Base-by-base conservation (phyloP, 92 coral and sea anemone species). In the Bergia sp. region DNA sequence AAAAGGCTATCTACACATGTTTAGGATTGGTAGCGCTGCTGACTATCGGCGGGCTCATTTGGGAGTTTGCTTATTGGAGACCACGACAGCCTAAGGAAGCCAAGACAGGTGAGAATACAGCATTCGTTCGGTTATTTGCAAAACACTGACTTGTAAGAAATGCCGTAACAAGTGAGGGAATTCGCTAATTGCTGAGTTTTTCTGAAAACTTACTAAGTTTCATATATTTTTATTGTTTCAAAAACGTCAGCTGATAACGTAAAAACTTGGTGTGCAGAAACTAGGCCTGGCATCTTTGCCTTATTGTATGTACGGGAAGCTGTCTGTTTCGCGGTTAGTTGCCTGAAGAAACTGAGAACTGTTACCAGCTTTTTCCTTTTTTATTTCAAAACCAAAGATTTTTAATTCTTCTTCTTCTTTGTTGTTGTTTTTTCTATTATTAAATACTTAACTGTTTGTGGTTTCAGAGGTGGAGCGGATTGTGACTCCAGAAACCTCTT, bases 51-150 rank as follows among this genome's bases (percentile, higher is more conserved):
- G 99, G 99, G 74, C 96, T 97, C 85, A 94, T 96, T 77, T 97
- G 98, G 98, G 99, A 97, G 82, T 97, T 95, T 80, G 97, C 96
- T 4, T 97, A 95, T 96, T 97, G 98, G 98, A 95, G 98, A 87
- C 99, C 99, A 76, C 92, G 97, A 86, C 98, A 97, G 85, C 98
- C 98, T 3, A 97, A 95, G 45, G 95, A 92, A 41, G 96, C 98
- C 29, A 94, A 93, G 44, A 96, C 98, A 77, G 99, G 99, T 95
- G 47, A 86, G 92, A 8, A 36, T 1, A 23, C 16, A 16, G 13
- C 21, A 5, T 79, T 79, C 10, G 13, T 9, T 8, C 2, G n/a
- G 20, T 13, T 29, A 12, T 73, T 69, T 73, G 1, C 77, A 37
- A 73, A 73, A 29, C 42, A 37, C 29, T 72, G 3, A 29, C 15